phyloP scores from a whole-genome alignment of 2,797 vertebrate genomes.

The Tiaroga cobitis region DNA sequence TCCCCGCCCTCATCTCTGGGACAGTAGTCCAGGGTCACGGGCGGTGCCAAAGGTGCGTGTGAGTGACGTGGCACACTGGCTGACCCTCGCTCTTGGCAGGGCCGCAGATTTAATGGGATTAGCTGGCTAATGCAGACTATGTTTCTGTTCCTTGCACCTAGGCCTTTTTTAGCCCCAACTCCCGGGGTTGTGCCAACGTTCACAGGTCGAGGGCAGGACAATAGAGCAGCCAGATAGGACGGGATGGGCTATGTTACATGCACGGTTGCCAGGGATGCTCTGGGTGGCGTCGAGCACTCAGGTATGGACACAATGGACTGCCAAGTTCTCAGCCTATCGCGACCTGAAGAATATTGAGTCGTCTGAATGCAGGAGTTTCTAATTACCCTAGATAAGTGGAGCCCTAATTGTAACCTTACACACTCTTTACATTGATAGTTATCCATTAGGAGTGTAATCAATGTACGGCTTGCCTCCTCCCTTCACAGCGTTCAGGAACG shows the following conservation, averaged over 20 bases:
- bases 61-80: constrained; percentile 86
- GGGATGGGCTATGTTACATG: constrained; percentile 36
- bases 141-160: constrained; percentile 76
- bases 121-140: constrained; percentile 83
- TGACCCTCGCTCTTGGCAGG: constrained; percentile 82
- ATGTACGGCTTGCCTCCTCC: constrained; percentile 21
- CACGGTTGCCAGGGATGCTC: constrained; percentile 28
- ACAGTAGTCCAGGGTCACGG: constrained; percentile 63
- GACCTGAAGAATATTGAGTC: constrained; percentile 19
- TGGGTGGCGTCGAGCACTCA: constrained; percentile 56
- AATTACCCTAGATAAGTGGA: constrained; percentile 29
- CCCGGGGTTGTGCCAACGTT: constrained; percentile 79
- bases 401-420: constrained; percentile 26
- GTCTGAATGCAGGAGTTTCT: constrained; percentile 6
- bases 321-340: background rate
- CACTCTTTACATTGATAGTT: constrained; percentile 16
- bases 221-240: constrained; percentile 51
- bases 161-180: constrained; percentile 80
- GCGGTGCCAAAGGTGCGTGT: constrained; percentile 78
- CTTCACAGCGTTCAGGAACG: constrained; percentile 55
- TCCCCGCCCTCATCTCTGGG: background rate
- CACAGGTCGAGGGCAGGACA: constrained; percentile 80
- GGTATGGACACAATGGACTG: constrained; percentile 46
- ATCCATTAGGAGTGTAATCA: constrained; percentile 24
- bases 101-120: constrained; percentile 84